Evolutionary conservation across 2,113 vertebrate species (phyloP), one percentile per base, ranked within the genome.

Genomic region (Sphaerodactylus townsendi): DNA sequence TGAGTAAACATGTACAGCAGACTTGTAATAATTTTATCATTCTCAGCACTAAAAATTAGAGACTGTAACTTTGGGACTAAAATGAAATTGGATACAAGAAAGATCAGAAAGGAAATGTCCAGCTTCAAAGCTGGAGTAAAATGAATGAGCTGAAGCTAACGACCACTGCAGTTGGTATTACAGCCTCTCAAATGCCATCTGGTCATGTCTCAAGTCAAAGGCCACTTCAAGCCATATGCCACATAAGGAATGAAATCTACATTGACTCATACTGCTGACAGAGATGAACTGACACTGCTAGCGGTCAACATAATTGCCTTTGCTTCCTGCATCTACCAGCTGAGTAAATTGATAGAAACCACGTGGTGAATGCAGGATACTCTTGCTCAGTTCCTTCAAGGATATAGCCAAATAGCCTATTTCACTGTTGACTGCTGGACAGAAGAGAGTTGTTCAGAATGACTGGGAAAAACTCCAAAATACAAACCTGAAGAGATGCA

Each of bases 41-140:
- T 48, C n/a, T n/a, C 85, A 3, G 75, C 14, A 91, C 79, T 41
- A 82, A 88, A 84, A 89, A 33, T 79, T 25, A 88, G 66, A 86
- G 85, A 77, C 30, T 91, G 65, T 17, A 90, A 53, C 90, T 84
- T n/a, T 85, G 39, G 37, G 62, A 3, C 85, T 28, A 78, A 25
- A 86, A 4, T 69, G 69, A 88, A 65, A 80, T 89, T 91, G 85
- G 44, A 72, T 87, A 62, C 59, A 79, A 79, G 14, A 46, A 33
- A 76, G 59, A 66, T n/a, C 46, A 48, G 17, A 48, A 68, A 17
- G 6, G 15, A 68, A 21, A 30, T 79, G 17, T 14, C 62, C 17
- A 33, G 62, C 28, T 66, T 33, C 39, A 79, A 17, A 66, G 15
- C 62, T 79, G 30, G 46, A 64, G 39, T 46, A 14, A 17, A 21